Evolutionary conservation across 2,797 vertebrate genomes (phyloP).

Genomic region (Masticophis lateralis): DNA sequence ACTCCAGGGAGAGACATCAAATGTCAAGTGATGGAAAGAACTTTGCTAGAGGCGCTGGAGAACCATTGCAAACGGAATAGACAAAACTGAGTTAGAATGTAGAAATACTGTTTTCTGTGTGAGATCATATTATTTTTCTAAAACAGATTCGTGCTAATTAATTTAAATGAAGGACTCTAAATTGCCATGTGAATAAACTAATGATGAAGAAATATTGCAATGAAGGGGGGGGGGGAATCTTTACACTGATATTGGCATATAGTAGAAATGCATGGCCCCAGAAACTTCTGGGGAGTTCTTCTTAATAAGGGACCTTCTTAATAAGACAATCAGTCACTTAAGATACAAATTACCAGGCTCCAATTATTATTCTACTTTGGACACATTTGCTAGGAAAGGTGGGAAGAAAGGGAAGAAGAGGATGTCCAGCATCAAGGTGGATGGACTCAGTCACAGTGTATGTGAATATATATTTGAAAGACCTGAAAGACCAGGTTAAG

Average conservation of each 20-base stretch:
- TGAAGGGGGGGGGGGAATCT: neutral
- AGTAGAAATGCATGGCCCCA: neutral
- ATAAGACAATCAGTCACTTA: neutral
- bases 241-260: neutral
- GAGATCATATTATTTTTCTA: neutral
- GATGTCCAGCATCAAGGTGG: neutral
- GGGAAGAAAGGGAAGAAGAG: neutral
- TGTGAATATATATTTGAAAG: neutral
- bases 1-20: neutral
- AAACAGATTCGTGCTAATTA: neutral
- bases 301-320: neutral
- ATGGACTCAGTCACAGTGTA: neutral
- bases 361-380: neutral
- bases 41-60: neutral
- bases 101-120: neutral
- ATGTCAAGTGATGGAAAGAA: neutral
- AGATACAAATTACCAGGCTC: neutral
- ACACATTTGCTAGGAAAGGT: neutral
- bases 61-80: neutral
- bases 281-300: no score
- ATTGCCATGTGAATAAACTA: neutral
- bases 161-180: neutral
- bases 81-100: neutral
- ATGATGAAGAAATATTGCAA: neutral
- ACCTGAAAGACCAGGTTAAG: neutral